Base-by-base conservation (phyloP, 2,113 vertebrate species). In the Grammomys dolichurus region DNA sequence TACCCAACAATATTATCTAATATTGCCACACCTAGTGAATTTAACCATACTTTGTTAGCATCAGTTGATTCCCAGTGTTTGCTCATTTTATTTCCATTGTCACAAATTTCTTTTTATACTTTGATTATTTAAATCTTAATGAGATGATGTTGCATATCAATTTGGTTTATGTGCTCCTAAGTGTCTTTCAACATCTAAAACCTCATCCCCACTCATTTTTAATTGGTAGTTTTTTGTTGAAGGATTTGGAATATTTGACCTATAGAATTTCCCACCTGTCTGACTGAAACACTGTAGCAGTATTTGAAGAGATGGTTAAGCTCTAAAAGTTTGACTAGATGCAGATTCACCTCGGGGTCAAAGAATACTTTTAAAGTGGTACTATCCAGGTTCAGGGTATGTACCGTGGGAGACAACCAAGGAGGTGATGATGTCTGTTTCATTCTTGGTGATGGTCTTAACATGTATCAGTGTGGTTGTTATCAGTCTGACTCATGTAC, bases 221-320 rank as follows among this genome's bases (percentile, higher is more conserved):
- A 95, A 56, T 82, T 72, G 33, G 48, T 95, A 16, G 70, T 94
- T 89, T 36, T 92, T 92, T 88, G n/a, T 76, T 94, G 73, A 96
- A 97, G 36, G 56, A 89, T 87, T 70, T 16, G 3, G 54, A 48
- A 89, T 54, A 54, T 81, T 92, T 92, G n/a, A 69, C 36, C 70
- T 82, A 43, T 46, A 90, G 67, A 86, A 77, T 95, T 85, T 92
- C 51, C 90, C 77, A 43, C 54, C 43, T 85, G 65, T n/a, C 19
- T 93, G 22, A 69, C 46, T 75, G 24, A 24, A 92, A 65, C n/a
- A 67, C 92, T 14, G 3, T 43, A 63, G 3, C 85, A 11, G 48
- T 60, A 36, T 89, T 84, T 87, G 48, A 87, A 94, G 24, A 78
- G 58, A 24, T 33, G 26, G 63, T 63, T 91, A 36, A 72, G n/a